A percentile compares a stretch with the other conserved stretches of the same genome.
These are phyloP conservation scores for Calyptommatus sinebrachiatus DNA, from an alignment of 2,113 vertebrate genomes.

Conservation along the genomic window DNA sequence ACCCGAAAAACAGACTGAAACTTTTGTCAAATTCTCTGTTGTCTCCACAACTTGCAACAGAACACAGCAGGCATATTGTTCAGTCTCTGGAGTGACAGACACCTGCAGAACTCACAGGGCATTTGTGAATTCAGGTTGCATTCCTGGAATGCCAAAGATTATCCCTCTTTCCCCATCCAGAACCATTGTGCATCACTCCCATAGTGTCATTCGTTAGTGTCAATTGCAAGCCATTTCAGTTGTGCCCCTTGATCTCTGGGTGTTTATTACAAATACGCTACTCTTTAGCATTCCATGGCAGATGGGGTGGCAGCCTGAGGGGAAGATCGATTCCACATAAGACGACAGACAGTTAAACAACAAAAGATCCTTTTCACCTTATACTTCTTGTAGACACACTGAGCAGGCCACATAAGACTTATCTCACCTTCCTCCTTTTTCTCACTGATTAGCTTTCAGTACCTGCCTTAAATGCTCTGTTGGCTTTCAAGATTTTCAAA, in stretches of 20 bases:
- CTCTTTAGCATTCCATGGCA: background rate
- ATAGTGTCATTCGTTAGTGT: background rate
- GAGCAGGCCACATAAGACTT: background rate
- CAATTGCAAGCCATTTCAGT: background rate
- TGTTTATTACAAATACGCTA: background rate
- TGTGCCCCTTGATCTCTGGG: slow-evolving; percentile 5
- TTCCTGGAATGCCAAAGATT: background rate
- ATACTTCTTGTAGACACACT: background rate
- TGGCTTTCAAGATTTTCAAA: background rate
- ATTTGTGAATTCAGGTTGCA: background rate
- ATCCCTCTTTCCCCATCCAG: background rate
- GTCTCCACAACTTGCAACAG: background rate
- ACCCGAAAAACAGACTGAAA: background rate
- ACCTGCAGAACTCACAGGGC: background rate
- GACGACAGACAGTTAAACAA: background rate
- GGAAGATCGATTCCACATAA: background rate
- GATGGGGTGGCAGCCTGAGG: background rate
- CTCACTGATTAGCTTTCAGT: too few relatives aligned
- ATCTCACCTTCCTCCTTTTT: background rate
- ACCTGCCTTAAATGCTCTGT: too few relatives aligned
- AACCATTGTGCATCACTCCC: background rate
- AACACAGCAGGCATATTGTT: background rate
- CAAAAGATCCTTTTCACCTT: background rate
- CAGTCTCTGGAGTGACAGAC: slow-evolving; percentile 8
- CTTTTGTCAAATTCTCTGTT: background rate